Evolutionary conservation across 2,888 invertebrate species (phyloP).

Genomic region (Leucophenga maculata): DNA sequence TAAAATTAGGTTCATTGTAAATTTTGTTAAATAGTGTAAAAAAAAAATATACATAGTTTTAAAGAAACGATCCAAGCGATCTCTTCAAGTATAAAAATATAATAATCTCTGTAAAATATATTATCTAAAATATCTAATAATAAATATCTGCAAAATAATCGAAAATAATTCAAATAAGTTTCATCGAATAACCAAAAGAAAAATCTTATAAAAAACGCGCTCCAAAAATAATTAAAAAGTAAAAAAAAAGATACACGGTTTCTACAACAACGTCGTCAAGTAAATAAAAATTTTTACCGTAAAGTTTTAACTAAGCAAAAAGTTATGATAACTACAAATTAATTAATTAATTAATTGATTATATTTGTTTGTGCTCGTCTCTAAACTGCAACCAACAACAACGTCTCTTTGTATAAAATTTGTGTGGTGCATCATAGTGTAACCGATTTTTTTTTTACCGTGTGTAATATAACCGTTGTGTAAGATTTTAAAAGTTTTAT

Average conservation of each 20-base stretch:
- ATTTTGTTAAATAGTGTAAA: conserved; percentile 32
- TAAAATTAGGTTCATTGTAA: conserved; percentile 20
- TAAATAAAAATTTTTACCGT: background rate
- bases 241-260: background rate
- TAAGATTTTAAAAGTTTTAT: background rate
- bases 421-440: too few relatives aligned
- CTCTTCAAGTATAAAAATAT: conserved; percentile 43
- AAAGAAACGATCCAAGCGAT: conserved; percentile 37
- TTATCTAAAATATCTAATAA: conserved; percentile 50
- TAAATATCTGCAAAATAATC: conserved; percentile 54
- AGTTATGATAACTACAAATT: background rate
- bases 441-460: background rate
- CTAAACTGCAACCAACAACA: too few relatives aligned
- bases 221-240: conserved; percentile 2
- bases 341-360: background rate
- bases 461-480: conserved; percentile 17
- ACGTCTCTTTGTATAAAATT: background rate
- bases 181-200: conserved; percentile 50
- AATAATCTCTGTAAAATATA: conserved; percentile 39
- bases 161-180: conserved; percentile 57
- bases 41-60: conserved; percentile 37
- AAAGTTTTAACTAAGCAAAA: background rate
- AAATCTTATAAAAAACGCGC: too few relatives aligned
- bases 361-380: background rate
- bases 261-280: background rate